Base-by-base conservation (phyloP, 2,113 vertebrate genomes). In the Spea bombifrons region DNA sequence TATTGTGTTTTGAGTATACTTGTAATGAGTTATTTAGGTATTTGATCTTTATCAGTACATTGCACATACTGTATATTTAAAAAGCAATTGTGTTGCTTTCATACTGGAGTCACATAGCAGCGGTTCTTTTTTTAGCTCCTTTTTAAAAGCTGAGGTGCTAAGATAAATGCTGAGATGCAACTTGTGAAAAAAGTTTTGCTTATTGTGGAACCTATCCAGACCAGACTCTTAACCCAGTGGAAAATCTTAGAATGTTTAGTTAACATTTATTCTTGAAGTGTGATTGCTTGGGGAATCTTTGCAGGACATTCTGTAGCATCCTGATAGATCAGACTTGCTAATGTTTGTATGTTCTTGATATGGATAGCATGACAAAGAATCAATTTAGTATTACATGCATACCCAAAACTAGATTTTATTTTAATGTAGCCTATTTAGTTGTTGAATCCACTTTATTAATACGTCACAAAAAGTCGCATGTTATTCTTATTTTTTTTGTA, bases 161-260 rank as follows among this genome's bases (percentile, higher is more conserved):
- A 47, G n/a, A 74, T 70, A 77, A 71, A 71, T 50, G 55, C 71
- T 76, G 66, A 46, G 70, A 70, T 77, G 67, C 75, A 71, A 71
- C 70, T 77, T 43, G 30, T 30, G 30, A 30, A 30, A n/a, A 49
- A 8, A 15, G n/a, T 8, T 59, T 45, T 74, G 12, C 7, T 30
- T 44, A 13, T 5, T 63, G 55, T 70, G 66, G 75, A 77, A 43
- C 55, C 30, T 69, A 77, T 71, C 75, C 75, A 77, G 66, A 61
- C 17, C 53, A 77, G 65, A 67, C 75, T 67, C 13, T 76, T 47
- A 76, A 53, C 75, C 75, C 75, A 64, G 45, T 78, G 76, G 76
- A 78, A 78, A 71, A 78, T 57, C 67, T 71, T 71, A 10, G 66
- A 50, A 17, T 78, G 76, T 78, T 78, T 78, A 78, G 57, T 61